These are phyloP conservation scores for Muschampia plurimacula DNA, from an alignment of 2,888 invertebrate genomes.

Conservation along the genomic window DNA sequence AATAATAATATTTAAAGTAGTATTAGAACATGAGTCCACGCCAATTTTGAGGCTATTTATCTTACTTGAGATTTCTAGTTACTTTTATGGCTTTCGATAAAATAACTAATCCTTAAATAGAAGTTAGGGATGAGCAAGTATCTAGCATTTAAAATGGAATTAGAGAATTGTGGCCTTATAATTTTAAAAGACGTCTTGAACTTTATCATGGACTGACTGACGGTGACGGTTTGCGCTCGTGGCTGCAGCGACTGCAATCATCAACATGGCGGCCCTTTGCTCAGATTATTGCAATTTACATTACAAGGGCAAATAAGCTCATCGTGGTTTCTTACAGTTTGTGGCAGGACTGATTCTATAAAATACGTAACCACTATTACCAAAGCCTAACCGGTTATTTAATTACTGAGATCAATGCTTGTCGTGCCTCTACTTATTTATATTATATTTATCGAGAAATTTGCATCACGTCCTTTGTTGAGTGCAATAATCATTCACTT, in stretches of 20 bases:
- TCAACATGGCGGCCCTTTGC: constrained; percentile 13
- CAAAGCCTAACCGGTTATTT: constrained; percentile 13
- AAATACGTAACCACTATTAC: constrained; percentile 2
- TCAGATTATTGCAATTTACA: constrained; percentile 28
- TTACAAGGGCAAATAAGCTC: constrained; percentile 35
- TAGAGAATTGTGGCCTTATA: constrained; percentile 10
- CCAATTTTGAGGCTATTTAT: neutral
- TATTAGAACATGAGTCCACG: neutral
- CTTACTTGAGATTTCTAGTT: neutral
- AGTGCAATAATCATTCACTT: constrained; percentile 10
- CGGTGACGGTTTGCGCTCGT: neutral
- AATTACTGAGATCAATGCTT: neutral
- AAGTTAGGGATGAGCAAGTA: constrained; percentile 12
- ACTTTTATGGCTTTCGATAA: too few species aligned
- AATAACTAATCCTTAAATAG: neutral
- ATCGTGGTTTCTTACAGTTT: constrained; percentile 10
- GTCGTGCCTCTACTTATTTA: neutral
- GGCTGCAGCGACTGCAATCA: constrained; percentile 9
- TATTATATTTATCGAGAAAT: constrained; percentile 11
- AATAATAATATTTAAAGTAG: neutral
- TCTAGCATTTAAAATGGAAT: constrained; percentile 8
- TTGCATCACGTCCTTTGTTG: constrained; percentile 30
- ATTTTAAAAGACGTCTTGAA: constrained; percentile 26
- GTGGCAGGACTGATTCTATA: constrained; percentile 1
- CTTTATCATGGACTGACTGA: constrained; percentile 15